Evolutionary conservation across 1,140 invertebrate species (phyloP), one percentile per base, ranked within the genome.

Genomic region (Acyrthosiphon pisum): DNA sequence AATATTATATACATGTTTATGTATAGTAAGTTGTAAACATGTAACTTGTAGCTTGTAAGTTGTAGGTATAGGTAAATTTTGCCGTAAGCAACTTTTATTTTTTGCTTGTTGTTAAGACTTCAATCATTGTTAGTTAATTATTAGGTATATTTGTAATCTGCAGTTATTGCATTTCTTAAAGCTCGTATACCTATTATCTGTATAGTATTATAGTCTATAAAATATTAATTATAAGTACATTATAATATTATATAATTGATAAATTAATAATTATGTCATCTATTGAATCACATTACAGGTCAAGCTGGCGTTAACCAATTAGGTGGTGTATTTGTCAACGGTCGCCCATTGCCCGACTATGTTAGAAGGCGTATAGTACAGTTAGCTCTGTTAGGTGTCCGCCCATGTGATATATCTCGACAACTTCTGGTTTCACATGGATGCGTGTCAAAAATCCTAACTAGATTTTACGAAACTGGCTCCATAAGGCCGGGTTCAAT

Each of bases 321-420:
- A 94, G 98, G 98, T 68, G 98, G 98, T 53, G 98, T 99, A 56
- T 99, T 99, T 95, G 98, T 99, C 7, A 99, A 99, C 95, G 99
- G 99, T 0, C 96, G 99, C 14, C 99, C 99, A 2, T 96, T 99
- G 68, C 99, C 99, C 35, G 98, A 99, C 95, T 98, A 98, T 94
- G 98, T 99, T n/a, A 96, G 99, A 90, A 97, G 98, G 94, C 96
- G 98, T 94, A 99, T 99, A 94, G 98, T 99, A 0, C 98, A 99
- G 95, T 95, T 99, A 94, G 98, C 98, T 35, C 96, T 99, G 93
- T 96, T 98, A 95, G 98, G 98, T 14, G 98, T 99, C 0, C 96
- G 99, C 93, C 99, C 99, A 22, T 99, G 99, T 95, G 99, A 99
- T 95, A 99, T 99, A 95, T 99, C 98, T 9, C 95, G 99, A 86